Evolutionary conservation across 2,113 vertebrate species (phyloP).

Genomic region (Callithrix jacchus): DNA sequence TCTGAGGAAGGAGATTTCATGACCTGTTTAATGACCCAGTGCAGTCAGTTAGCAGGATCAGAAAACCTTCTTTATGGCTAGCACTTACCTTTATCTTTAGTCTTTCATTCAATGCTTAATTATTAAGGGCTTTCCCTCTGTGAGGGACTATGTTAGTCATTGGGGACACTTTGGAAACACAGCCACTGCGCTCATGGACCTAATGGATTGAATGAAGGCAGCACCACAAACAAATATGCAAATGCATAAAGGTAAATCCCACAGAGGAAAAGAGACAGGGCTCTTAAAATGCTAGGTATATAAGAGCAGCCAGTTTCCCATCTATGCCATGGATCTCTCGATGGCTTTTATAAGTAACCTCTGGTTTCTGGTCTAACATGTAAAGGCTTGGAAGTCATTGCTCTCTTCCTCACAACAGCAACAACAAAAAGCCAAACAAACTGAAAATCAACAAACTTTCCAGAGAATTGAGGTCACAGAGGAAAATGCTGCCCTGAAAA

Average conservation of each 20-base stretch:
- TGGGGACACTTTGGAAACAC: background rate
- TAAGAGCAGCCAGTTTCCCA: background rate
- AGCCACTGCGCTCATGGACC: background rate
- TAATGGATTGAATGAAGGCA: too few species aligned
- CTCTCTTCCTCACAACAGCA: background rate
- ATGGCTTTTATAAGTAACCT: background rate
- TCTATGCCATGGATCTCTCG: background rate
- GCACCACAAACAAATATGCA: background rate
- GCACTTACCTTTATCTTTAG: background rate
- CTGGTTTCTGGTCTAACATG: background rate
- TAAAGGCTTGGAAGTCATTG: background rate
- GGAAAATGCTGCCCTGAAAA: background rate
- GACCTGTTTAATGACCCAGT: background rate
- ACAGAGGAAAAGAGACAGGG: background rate
- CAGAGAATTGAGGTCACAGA: background rate
- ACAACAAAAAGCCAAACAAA: background rate
- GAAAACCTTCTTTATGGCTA: background rate
- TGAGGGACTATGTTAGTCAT: background rate
- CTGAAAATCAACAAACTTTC: background rate
- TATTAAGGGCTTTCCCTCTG: background rate
- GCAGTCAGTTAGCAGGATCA: background rate
- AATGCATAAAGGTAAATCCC: too few species aligned
- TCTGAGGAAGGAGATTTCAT: background rate
- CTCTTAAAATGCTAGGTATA: background rate
- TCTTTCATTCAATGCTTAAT: background rate